Evolutionary conservation across 2,113 vertebrate species (phyloP), one percentile per base, ranked within the genome.

Genomic region (Megaceryle maxima): DNA sequence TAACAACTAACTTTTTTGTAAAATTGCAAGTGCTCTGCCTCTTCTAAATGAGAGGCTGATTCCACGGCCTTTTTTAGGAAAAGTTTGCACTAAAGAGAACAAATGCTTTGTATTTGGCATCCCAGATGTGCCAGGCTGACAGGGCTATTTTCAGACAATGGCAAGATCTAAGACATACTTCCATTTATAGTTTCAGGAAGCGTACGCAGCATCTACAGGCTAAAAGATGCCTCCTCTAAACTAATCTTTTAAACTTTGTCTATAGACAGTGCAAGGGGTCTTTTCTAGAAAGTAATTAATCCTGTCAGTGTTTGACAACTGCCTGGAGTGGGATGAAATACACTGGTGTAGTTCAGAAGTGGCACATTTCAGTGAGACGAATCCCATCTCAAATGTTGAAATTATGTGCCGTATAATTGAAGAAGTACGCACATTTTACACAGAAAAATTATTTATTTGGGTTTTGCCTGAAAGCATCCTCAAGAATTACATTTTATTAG

Each of bases 131-230:
- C 91, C 92, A 83, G 59, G 74, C 77, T 81, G 86, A 92, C 86
- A 84, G 51, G 69, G 76, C 80, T 97, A 94, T 95, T 96, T 94
- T 95, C 92, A 93, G 92, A 96, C 88, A 96, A 90, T 78, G 39
- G 93, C 6, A 7, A 90, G 83, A 87, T 94, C 66, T 88, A 75
- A 87, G 91, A 87, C 88, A 93, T 60, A 88, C 94, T 96, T 96
- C 95, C 92, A 93, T 96, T 95, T 94, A 95, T 90, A 96, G 94
- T 78, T 96, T 94, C 86, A 90, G 90, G 69, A 93, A 93, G 69
- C 3, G 0, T 53, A 86, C 60, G 88, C 76, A 90, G 83, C 82
- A 96, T 96, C 89, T 84, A 63, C 73, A 53, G 50, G 43, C 78
- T 79, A 31, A 39, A 79, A 70, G 73, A 80, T 87, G 73, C 20